These are phyloP conservation scores for Dryomyza anilis DNA, from an alignment of 2,888 invertebrate genomes.

Conservation along the genomic window DNA sequence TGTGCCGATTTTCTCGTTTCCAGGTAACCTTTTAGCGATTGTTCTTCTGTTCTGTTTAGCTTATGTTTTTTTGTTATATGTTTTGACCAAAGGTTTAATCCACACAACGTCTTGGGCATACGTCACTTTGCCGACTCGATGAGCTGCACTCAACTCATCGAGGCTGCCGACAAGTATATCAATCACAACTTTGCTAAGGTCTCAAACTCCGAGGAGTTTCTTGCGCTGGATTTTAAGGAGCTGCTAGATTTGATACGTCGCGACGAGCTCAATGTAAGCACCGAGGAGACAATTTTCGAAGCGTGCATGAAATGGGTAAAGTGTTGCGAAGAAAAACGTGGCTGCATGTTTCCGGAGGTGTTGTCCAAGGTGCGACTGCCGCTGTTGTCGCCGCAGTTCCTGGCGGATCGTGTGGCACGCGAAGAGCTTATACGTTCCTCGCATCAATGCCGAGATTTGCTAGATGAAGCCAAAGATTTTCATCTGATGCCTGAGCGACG, in stretches of 20 bases:
- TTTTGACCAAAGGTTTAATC: conserved; percentile 67
- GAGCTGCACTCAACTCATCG: conserved; percentile 72
- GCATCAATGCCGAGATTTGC: conserved; percentile 79
- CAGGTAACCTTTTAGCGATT: conserved; percentile 58
- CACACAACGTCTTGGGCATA: conserved; percentile 80
- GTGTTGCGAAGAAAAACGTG: conserved; percentile 66
- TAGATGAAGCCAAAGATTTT: conserved; percentile 88
- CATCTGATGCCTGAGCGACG: conserved; percentile 85
- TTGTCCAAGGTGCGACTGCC: conserved; percentile 79
- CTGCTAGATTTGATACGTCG: conserved; percentile 72
- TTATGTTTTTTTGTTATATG: conserved; percentile 33
- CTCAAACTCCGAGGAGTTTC: conserved; percentile 77
- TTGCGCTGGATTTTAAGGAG: conserved; percentile 66
- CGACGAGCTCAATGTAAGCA: conserved; percentile 77
- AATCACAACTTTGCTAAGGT: conserved; percentile 75
- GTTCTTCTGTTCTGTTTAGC: background rate
- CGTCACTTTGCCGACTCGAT: conserved; percentile 80
- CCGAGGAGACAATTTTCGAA: conserved; percentile 84
- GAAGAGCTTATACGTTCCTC: conserved; percentile 78
- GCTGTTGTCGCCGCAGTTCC: conserved; percentile 78
- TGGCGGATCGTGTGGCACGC: conserved; percentile 80
- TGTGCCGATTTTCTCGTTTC: conserved; percentile 81
- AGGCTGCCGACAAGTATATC: conserved; percentile 78
- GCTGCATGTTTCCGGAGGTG: conserved; percentile 70
- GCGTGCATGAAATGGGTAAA: conserved; percentile 83